Evolutionary conservation across 2,797 vertebrate species (phyloP).

Genomic region (Cyprinodon diabolis): DNA sequence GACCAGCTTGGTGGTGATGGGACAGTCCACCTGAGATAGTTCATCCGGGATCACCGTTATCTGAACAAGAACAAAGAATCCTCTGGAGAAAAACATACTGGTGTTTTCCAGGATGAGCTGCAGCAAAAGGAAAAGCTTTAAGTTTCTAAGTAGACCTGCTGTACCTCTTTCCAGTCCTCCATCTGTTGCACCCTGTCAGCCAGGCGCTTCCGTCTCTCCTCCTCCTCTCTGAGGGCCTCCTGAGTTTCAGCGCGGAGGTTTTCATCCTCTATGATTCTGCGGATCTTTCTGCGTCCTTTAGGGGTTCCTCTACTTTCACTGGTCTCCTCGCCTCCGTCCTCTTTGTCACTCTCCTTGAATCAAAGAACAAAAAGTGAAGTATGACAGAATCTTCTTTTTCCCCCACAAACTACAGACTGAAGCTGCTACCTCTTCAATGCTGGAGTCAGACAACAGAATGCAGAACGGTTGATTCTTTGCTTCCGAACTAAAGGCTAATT

Average conservation of each 20-base stretch:
- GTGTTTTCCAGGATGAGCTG: too few species aligned
- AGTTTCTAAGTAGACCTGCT: neutral
- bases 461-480: slow-evolving; percentile 84
- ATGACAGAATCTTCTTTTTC: neutral
- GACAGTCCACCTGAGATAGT: slow-evolving; percentile 83
- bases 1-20: slow-evolving; percentile 91
- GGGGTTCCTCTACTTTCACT: slow-evolving; percentile 80
- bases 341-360: slow-evolving; percentile 73
- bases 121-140: neutral
- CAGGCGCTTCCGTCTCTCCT: slow-evolving; percentile 90
- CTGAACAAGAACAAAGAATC: slow-evolving; percentile 61
- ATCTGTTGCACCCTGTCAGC: slow-evolving; percentile 88
- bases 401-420: neutral
- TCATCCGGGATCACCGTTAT: slow-evolving; percentile 85
- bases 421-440: slow-evolving; percentile 81
- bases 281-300: slow-evolving; percentile 94
- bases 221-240: slow-evolving; percentile 93
- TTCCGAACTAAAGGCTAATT: slow-evolving; percentile 76
- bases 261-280: slow-evolving; percentile 90
- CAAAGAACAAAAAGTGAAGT: slow-evolving; percentile 9
- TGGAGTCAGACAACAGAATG: slow-evolving; percentile 88
- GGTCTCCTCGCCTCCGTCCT: slow-evolving; percentile 57
- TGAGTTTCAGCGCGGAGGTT: slow-evolving; percentile 91
- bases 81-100: neutral
- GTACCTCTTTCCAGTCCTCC: slow-evolving; percentile 88